phyloP scores from a whole-genome alignment of 2,888 invertebrate genomes.

The Gandaritis pyraliata region DNA sequence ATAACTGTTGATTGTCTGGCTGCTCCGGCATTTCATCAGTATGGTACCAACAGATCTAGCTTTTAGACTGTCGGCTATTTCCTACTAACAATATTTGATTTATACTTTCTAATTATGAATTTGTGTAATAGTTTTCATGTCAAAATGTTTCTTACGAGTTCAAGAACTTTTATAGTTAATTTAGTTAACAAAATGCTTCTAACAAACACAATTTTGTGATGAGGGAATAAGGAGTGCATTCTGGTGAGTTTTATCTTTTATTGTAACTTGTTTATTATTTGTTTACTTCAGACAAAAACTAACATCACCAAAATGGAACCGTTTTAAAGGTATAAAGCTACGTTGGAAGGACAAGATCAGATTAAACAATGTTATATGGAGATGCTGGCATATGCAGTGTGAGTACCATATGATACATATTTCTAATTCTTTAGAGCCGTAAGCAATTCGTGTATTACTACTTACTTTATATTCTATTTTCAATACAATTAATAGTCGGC shows the following conservation, averaged over 20 bases:
- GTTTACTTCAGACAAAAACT: conserved; percentile 94
- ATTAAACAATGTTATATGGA: conserved; percentile 99
- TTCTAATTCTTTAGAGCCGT: background rate
- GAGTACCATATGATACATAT: conserved; percentile 73
- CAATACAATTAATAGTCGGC: background rate
- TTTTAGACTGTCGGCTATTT: conserved; percentile 58
- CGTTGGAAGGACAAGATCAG: conserved; percentile 99
- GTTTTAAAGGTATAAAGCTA: conserved; percentile 98
- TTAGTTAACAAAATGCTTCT: conserved; percentile 58
- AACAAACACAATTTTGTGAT: conserved; percentile 70
- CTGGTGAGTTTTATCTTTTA: conserved; percentile 62
- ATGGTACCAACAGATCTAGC: conserved; percentile 65
- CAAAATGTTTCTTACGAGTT: conserved; percentile 69
- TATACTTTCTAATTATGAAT: conserved; percentile 64
- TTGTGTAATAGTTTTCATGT: conserved; percentile 60
- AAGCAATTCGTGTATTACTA: background rate
- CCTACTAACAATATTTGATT: conserved; percentile 46
- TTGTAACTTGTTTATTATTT: conserved; percentile 45
- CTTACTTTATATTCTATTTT: background rate
- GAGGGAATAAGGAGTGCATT: conserved; percentile 50
- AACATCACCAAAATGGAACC: conserved; percentile 99
- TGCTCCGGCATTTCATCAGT: conserved; percentile 58
- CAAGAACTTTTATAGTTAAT: conserved; percentile 69
- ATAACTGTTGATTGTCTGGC: conserved; percentile 69
- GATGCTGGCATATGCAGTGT: conserved; percentile 99